Conservation (phyloP, 2,797 vertebrate genomes). For the Rhinella marina region DNA sequence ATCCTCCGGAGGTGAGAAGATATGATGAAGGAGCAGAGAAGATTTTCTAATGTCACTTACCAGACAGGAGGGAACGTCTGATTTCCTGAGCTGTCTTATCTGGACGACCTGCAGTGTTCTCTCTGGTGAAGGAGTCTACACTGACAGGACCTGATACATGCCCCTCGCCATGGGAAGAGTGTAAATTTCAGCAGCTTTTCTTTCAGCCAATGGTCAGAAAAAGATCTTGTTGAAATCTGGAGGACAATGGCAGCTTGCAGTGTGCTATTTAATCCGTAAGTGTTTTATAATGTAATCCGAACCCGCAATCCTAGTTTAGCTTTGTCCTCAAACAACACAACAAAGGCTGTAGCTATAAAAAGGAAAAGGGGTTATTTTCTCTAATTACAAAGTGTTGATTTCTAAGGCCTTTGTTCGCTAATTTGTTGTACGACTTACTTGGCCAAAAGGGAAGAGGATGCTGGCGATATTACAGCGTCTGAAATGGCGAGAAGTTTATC, state of each 20-base stretch:
- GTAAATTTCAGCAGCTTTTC: constrained; percentile 53
- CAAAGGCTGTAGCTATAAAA: constrained; percentile 38
- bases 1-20: background rate
- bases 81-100: background rate
- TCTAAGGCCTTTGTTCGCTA: constrained; percentile 42
- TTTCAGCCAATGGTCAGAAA: constrained; percentile 32
- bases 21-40: background rate
- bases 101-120: background rate
- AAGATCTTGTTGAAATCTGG: constrained; percentile 47
- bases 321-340: constrained; percentile 52
- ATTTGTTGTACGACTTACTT: constrained; percentile 54
- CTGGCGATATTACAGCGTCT: background rate
- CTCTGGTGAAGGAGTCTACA: constrained; percentile 16
- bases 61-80: background rate
- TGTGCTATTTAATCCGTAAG: constrained; percentile 55
- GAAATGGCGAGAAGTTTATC: background rate
- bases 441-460: background rate
- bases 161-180: constrained; percentile 11
- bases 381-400: constrained; percentile 62
- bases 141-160: background rate
- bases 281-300: constrained; percentile 60
- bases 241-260: constrained; percentile 45
- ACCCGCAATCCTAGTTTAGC: constrained; percentile 51
- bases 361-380: constrained; percentile 34
- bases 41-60: background rate